These are phyloP conservation scores for Mellilla xanthometata DNA, from an alignment of 2,888 invertebrate species.

Conservation along the genomic window DNA sequence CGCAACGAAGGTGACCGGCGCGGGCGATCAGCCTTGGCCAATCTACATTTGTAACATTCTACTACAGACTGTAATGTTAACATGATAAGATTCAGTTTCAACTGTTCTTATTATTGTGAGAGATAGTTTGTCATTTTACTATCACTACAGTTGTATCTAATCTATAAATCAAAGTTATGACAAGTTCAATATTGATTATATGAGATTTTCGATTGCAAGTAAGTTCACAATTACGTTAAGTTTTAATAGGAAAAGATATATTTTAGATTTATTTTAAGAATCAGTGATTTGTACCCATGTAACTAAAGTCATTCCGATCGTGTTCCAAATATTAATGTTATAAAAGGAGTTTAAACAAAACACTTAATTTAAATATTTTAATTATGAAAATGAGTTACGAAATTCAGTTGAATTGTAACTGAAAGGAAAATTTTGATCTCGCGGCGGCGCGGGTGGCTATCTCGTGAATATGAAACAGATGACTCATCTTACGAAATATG, in stretches of 20 bases:
- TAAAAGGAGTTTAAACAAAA: no score
- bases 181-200: no score
- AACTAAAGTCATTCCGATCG: no score
- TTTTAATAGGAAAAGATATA: no score
- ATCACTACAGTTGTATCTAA: constrained; percentile 1
- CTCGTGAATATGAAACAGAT: constrained; percentile 1
- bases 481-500: background rate
- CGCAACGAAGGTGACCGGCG: constrained; percentile 44
- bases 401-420: no score
- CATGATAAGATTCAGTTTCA: background rate
- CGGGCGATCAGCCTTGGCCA: constrained; percentile 34
- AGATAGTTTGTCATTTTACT: constrained; percentile 3
- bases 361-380: no score
- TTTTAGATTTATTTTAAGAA: no score
- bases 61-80: background rate
- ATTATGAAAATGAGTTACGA: no score
- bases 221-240: no score
- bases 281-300: no score
- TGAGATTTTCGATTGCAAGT: no score
- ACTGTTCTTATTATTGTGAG: background rate
- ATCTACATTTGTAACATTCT: constrained; percentile 6
- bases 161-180: background rate
- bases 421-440: background rate
- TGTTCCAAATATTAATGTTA: no score
- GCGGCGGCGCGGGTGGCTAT: background rate